These are phyloP conservation scores for Diuraphis noxia DNA, from an alignment of 1,140 invertebrate species.

Conservation along the genomic window DNA sequence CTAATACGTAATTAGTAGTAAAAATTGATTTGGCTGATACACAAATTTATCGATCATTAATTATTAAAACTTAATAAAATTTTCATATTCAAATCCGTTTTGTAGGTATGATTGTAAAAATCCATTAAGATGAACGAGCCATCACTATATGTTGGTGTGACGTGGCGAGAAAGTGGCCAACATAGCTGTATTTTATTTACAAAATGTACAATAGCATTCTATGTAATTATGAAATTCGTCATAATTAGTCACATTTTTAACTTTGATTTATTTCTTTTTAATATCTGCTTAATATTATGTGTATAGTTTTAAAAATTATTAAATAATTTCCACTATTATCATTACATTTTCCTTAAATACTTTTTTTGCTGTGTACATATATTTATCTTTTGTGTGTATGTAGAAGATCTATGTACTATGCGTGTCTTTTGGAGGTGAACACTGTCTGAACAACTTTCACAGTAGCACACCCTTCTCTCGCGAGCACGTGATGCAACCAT, in stretches of 20 bases:
- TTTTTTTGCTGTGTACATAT: slow-evolving; percentile 15
- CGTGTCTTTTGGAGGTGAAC: slow-evolving; percentile 47
- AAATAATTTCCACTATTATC: background rate
- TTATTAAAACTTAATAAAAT: background rate
- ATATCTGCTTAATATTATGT: background rate
- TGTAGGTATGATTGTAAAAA: background rate
- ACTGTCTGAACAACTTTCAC: slow-evolving; percentile 52
- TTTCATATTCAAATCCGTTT: background rate
- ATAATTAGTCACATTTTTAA: background rate
- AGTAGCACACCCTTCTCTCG: slow-evolving; percentile 53
- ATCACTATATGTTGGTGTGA: slow-evolving; percentile 31
- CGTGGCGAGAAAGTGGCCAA: slow-evolving; percentile 39
- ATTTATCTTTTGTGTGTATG: background rate
- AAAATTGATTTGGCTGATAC: background rate
- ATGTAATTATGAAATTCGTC: slow-evolving; percentile 1
- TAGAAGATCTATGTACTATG: background rate
- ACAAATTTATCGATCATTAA: background rate
- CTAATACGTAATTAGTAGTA: too few species aligned
- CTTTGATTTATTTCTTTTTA: background rate
- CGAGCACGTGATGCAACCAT: slow-evolving; percentile 50
- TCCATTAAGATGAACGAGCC: background rate
- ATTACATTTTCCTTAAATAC: background rate
- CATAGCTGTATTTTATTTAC: slow-evolving; percentile 1
- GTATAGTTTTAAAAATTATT: background rate
- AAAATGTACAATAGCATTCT: background rate